These are phyloP conservation scores for Prinia subflava DNA, from an alignment of 2,113 vertebrate species.

Conservation along the genomic window DNA sequence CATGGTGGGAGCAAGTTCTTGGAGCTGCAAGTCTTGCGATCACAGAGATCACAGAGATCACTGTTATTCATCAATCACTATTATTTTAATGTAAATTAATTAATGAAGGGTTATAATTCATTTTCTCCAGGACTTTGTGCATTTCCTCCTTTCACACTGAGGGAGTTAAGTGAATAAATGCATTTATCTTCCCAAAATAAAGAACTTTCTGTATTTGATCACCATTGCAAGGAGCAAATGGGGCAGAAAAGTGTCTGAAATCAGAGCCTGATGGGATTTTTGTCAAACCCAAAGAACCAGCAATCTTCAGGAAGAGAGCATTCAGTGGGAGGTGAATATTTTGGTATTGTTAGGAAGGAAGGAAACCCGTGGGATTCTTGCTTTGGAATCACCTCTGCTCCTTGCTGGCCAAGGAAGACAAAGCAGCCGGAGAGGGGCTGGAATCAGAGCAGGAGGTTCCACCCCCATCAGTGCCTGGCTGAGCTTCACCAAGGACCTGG, in stretches of 20 bases:
- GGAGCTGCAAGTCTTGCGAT: neutral
- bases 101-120: neutral
- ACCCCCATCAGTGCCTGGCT: neutral
- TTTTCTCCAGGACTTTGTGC: neutral
- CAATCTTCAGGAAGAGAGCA: neutral
- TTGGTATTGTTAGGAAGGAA: neutral
- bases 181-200: neutral
- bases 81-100: too few relatives aligned
- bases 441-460: neutral
- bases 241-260: neutral
- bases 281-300: neutral
- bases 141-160: neutral
- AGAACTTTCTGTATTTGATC: neutral
- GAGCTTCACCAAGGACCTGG: neutral
- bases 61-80: too few relatives aligned
- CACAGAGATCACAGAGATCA: neutral
- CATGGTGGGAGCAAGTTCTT: neutral
- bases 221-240: neutral
- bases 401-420: neutral
- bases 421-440: neutral
- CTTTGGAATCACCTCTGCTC: neutral
- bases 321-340: neutral
- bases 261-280: neutral
- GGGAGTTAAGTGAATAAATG: neutral
- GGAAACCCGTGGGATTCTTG: neutral